Evolutionary conservation across 2,797 vertebrate species (phyloP), one percentile per base, ranked within the genome.

Genomic region (Mus minutoides): DNA sequence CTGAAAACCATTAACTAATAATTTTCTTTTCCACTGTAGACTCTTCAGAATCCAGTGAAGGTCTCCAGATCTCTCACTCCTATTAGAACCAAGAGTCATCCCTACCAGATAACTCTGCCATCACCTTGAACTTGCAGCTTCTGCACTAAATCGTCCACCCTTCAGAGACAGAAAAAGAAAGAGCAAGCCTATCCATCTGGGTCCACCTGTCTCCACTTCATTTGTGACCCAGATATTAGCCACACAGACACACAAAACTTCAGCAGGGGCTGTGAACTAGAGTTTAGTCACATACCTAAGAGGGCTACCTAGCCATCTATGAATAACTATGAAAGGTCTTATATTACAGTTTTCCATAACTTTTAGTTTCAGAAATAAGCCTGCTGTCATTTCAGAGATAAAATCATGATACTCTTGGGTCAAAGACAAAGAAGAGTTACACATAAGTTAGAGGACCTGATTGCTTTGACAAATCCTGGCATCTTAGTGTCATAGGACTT

Each of bases 341-440:
- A 82, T 16, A n/a, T 17, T 75, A 34, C 62, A 91, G 79, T 73
- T 69, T 76, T 87, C 56, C 64, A 37, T 64, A 29, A 24, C 29
- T 79, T 94, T 34, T 9, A 88, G 90, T 82, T 3, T 19, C 91
- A 37, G 71, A 92, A 71, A n/a, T 91, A 86, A 88, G n/a, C 56
- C 22, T 75, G 16, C 29, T 40, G 64, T 6, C 43, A 13, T 86
- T 89, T 83, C 16, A 26, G 8, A 91, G n/a, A 13, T 69, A 64
- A 62, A 92, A 85, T 88, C 58, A 69, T 58, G 12, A 90, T 24
- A 90, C 1, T 80, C 6, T 49, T 92, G 11, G 34, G 34, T 82
- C 62, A 96, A 34, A 80, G 19, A 96, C 16, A 49, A 91, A 86
- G 29, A 34, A 79, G 43, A 86, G 31, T 43, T 92, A 83, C 40